Percentiles rank a stretch among this genome's conserved stretches.
Conservation (phyloP, 2,797 vertebrate genomes). For the Buceros bicornis region DNA sequence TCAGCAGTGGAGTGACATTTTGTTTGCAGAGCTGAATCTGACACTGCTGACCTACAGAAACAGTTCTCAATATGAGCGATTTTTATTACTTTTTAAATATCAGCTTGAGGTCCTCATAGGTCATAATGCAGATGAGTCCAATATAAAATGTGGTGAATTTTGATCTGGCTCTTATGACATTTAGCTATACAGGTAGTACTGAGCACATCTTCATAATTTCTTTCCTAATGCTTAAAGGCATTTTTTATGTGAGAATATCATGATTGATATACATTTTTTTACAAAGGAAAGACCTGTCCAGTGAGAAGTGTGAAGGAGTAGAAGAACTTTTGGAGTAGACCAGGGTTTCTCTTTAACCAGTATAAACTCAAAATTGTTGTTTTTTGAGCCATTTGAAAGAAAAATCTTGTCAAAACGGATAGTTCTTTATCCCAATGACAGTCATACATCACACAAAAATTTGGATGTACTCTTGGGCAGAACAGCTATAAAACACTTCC, state of each 20-base stretch:
- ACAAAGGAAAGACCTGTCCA: background rate
- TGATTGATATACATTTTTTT: fast-evolving
- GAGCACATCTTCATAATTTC: background rate
- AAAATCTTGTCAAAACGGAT: background rate
- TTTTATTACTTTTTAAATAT: background rate
- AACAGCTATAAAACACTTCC: background rate
- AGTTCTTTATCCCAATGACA: background rate
- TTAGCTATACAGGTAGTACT: background rate
- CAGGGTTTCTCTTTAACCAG: background rate
- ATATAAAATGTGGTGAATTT: background rate
- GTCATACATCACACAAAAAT: background rate
- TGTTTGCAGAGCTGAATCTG: background rate
- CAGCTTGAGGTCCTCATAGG: background rate
- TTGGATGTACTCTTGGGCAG: background rate
- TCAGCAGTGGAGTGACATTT: background rate
- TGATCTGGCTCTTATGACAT: background rate
- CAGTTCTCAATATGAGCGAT: background rate
- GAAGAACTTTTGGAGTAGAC: background rate
- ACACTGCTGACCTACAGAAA: background rate
- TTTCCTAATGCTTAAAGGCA: background rate
- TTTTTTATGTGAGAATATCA: background rate
- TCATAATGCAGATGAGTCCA: background rate
- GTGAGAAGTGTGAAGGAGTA: background rate
- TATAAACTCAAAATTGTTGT: background rate
- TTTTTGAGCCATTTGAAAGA: background rate